Percentiles rank a stretch among this genome's conserved stretches.
phyloP scores from a whole-genome alignment of 1,140 invertebrate species.

The Drosophila pachea region DNA sequence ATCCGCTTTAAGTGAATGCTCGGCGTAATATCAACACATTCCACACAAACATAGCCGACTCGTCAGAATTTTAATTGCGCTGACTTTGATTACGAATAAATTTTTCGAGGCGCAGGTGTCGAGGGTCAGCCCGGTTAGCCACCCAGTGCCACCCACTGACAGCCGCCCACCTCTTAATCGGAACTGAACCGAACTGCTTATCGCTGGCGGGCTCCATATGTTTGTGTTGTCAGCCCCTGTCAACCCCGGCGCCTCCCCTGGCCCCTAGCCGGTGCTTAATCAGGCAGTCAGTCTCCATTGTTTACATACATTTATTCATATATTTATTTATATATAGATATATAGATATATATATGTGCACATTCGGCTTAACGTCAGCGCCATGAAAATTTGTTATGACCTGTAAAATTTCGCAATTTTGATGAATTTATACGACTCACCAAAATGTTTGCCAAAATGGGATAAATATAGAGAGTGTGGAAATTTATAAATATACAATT shows the following conservation, averaged over 20 bases:
- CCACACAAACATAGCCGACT: slow-evolving; percentile 41
- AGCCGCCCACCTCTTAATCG: slow-evolving; percentile 47
- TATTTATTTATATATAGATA: slow-evolving; percentile 5
- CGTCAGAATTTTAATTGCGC: slow-evolving; percentile 59
- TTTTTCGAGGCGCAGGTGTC: slow-evolving; percentile 49
- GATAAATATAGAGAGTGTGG: not conserved
- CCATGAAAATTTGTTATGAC: slow-evolving; percentile 68
- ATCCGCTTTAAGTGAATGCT: slow-evolving; percentile 35
- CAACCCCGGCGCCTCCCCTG: not conserved
- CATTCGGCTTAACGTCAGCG: slow-evolving; percentile 48
- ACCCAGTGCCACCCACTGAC: slow-evolving; percentile 4
- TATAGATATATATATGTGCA: slow-evolving; percentile 12
- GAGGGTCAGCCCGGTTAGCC: slow-evolving; percentile 41
- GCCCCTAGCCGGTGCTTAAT: not conserved
- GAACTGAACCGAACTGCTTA: slow-evolving; percentile 57
- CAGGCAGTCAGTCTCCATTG: not conserved
- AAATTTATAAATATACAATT: slow-evolving; percentile 4
- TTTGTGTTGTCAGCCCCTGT: slow-evolving; percentile 16
- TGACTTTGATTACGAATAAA: slow-evolving; percentile 51
- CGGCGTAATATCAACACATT: slow-evolving; percentile 23
- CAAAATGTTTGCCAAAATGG: slow-evolving; percentile 30
- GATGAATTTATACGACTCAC: slow-evolving; percentile 63
- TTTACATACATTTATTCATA: slow-evolving; percentile 7
- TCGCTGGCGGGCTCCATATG: slow-evolving; percentile 52
- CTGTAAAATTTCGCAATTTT: slow-evolving; percentile 73